A percentile compares a stretch with the other conserved stretches of the same genome.
Conservation (phyloP, 2,797 vertebrate species). For the Syngnathus rostellatus region DNA sequence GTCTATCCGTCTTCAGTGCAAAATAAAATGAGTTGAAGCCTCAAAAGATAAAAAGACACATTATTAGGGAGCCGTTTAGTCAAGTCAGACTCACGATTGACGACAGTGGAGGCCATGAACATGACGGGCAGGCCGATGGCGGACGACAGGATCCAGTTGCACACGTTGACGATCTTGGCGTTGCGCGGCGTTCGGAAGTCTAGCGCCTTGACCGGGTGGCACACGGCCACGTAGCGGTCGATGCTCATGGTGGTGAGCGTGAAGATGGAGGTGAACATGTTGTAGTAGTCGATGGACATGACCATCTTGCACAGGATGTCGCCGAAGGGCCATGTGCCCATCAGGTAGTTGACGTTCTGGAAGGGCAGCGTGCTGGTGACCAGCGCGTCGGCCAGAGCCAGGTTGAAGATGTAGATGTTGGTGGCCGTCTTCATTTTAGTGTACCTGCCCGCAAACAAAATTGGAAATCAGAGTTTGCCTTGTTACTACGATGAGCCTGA, state of each 20-base stretch:
- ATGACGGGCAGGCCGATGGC: conserved; percentile 96
- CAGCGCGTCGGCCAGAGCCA: conserved; percentile 90
- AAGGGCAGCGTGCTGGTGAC: conserved; percentile 96
- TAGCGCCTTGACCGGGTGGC: conserved; percentile 93
- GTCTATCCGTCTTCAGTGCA: too few relatives aligned
- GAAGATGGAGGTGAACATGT: conserved; percentile 99
- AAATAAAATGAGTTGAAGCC: too few relatives aligned
- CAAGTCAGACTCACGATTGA: conserved; percentile 39
- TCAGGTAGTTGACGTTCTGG: conserved; percentile 97
- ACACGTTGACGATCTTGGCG: conserved; percentile 97
- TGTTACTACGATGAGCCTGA: background rate
- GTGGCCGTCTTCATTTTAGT: conserved; percentile 99
- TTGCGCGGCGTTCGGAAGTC: conserved; percentile 95
- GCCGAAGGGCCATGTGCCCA: conserved; percentile 97
- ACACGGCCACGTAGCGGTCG: conserved; percentile 95
- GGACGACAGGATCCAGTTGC: conserved; percentile 97
- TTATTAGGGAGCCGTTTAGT: too few relatives aligned
- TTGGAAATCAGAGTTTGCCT: background rate
- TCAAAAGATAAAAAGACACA: background rate
- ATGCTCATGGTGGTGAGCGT: conserved; percentile 98
- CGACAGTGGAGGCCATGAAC: conserved; percentile 87
- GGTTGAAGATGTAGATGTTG: conserved; percentile 99
- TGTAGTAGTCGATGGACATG: conserved; percentile 98
- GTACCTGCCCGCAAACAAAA: conserved; percentile 68
- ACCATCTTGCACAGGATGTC: conserved; percentile 90